phyloP scores from a whole-genome alignment of 2,113 vertebrate species.

The Paradisaea rubra region DNA sequence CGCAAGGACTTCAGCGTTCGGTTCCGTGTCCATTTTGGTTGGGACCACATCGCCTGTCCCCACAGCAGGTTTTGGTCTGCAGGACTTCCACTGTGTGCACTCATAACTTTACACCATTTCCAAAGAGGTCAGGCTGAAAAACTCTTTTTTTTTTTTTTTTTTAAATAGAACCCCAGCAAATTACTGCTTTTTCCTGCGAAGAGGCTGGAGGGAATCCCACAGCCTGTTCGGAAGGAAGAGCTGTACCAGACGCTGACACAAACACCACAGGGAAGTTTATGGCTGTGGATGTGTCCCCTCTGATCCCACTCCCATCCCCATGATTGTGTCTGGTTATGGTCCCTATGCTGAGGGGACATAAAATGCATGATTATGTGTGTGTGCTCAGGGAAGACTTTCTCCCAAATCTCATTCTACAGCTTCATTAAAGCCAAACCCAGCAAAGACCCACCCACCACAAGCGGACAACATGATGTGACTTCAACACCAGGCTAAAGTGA shows the following conservation, averaged over 20 bases:
- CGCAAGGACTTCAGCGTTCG: background rate
- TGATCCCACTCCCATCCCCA: background rate
- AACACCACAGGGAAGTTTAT: background rate
- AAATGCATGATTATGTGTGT: background rate
- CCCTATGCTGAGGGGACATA: background rate
- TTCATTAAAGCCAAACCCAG: background rate
- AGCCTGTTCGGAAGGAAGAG: background rate
- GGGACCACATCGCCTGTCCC: background rate
- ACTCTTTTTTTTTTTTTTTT: background rate
- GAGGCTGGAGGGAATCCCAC: background rate
- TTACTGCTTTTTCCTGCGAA: background rate
- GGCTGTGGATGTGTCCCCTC: slow-evolving; percentile 16
- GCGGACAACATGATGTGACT: background rate
- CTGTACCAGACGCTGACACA: background rate
- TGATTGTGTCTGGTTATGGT: background rate
- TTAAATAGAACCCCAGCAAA: background rate
- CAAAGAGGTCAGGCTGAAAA: background rate
- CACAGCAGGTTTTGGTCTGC: slow-evolving; percentile 39
- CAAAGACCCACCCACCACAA: background rate
- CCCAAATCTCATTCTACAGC: background rate
- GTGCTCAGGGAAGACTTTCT: background rate
- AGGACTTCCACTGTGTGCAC: background rate
- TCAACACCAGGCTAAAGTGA: background rate
- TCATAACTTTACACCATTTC: background rate
- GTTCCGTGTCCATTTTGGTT: background rate